phyloP scores from a whole-genome alignment of 2,797 vertebrate species.

The Enteromius treurensis region DNA sequence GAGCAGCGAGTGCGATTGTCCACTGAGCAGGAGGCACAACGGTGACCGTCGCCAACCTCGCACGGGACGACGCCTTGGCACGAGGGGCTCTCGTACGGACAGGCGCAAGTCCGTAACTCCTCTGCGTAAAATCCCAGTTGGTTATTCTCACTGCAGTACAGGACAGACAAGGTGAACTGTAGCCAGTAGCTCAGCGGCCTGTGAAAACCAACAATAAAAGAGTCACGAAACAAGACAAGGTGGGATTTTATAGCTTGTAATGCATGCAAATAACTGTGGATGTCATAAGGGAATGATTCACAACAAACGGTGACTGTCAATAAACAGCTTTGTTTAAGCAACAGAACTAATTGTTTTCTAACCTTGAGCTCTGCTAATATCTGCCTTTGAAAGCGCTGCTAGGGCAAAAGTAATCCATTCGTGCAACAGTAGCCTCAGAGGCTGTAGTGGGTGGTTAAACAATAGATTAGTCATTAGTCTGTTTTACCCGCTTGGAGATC shows the following conservation, averaged over 20 bases:
- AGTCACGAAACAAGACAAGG: not conserved
- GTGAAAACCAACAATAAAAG: constrained; percentile 52
- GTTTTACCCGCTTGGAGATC: constrained; percentile 6
- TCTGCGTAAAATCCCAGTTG: constrained; percentile 89
- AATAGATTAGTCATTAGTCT: constrained; percentile 57
- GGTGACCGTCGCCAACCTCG: constrained; percentile 80
- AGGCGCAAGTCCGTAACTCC: constrained; percentile 87
- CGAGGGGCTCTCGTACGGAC: constrained; percentile 83
- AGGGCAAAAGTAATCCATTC: constrained; percentile 58
- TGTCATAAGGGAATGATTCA: constrained; percentile 24
- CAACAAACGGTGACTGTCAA: constrained; percentile 58
- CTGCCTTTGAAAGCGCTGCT: constrained; percentile 69
- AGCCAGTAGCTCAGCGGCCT: constrained; percentile 90
- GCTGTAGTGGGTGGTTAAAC: constrained; percentile 45
- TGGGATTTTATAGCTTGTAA: not conserved
- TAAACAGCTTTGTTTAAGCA: constrained; percentile 62
- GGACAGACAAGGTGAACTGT: constrained; percentile 86
- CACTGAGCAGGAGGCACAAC: constrained; percentile 84
- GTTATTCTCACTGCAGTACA: constrained; percentile 94
- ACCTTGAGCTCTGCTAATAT: constrained; percentile 39
- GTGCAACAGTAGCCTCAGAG: constrained; percentile 50
- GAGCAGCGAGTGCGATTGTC: constrained; percentile 94
- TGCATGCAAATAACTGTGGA: constrained; percentile 33
- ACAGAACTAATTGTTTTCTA: constrained; percentile 65
- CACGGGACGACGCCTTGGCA: constrained; percentile 88